Conservation (phyloP, 2,113 vertebrate genomes). For the Malaclemys terrapin region DNA sequence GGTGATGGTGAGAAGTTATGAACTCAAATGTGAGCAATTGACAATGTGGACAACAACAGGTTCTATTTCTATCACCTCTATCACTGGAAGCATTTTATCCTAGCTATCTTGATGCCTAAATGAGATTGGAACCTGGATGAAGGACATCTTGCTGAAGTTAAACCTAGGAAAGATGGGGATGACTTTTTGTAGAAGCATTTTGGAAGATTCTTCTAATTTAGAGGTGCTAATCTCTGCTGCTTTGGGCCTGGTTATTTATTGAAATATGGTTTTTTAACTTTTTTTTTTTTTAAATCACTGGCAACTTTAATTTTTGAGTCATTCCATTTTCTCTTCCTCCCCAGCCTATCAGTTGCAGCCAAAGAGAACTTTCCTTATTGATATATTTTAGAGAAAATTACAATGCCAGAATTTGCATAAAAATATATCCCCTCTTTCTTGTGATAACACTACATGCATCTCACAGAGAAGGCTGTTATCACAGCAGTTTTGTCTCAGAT, state of each 20-base stretch:
- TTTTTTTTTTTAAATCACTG: neutral
- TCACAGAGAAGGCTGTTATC: neutral
- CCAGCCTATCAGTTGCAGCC: neutral
- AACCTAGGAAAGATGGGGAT: neutral
- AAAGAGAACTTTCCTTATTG: neutral
- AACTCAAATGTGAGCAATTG: neutral
- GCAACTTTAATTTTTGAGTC: neutral
- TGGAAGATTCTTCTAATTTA: neutral
- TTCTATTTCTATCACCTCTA: neutral
- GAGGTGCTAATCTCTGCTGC: neutral
- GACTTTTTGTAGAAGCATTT: neutral
- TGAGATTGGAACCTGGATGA: neutral
- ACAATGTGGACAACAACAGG: neutral
- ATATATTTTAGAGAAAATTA: slow-evolving; percentile 14
- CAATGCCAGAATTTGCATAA: neutral
- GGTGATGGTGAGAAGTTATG: neutral
- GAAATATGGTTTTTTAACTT: neutral
- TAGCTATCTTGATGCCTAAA: neutral
- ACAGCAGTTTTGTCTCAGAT: neutral
- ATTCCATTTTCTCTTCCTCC: neutral
- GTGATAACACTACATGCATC: slow-evolving; percentile 14
- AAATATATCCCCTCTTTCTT: neutral
- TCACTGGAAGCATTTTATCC: neutral
- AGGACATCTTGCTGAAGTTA: neutral
- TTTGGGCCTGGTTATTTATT: neutral